Base-by-base conservation (phyloP, 2,113 vertebrate species). In the Esox niger region DNA sequence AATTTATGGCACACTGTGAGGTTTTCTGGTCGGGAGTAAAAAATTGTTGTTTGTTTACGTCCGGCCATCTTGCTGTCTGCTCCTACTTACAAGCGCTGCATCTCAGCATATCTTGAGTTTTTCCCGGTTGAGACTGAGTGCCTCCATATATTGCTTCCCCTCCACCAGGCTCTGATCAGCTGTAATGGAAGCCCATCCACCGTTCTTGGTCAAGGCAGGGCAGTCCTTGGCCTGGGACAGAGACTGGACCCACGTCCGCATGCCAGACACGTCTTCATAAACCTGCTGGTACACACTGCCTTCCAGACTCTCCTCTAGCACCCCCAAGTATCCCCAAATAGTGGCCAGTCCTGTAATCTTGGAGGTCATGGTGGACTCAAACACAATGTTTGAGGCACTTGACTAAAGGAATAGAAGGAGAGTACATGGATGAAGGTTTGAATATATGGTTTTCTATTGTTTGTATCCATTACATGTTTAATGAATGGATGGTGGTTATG, bases 241-340 rank as follows among this genome's bases (percentile, higher is more conserved):
- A n/a, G 70, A 60, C 5, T 66, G 73, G 29, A 93, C 71, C 4
- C 86, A 77, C 38, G 73, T 81, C 62, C 82, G 84, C 72, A 95
- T 79, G 66, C 89, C 90, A 66, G 89, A 87, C 20, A 95, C 68
- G 31, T 94, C 93, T 0, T 77, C 79, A 7, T 76, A 49, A 65
- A 95, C 87, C 75, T 95, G 92, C 25, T 46, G 64, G 5, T 15
- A 43, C n/a, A 71, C 62, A 23, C 90, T 75, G 55, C 13, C 82
- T 71, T 70, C 58, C 21, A 94, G 81, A 49, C 93, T 82, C 4
- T 79, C 68, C 47, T 90, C 88, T 77, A 93, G 89, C 64, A 79
- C 10, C 2, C 66, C 84, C 32, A 95, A 70, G 0, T 85, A 85
- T 13, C 83, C 73, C n/a, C 87, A 79, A 79, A 93, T 85, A 33